Conservation (phyloP, 2,797 vertebrate genomes). For the Pyrrhura leucotis region DNA sequence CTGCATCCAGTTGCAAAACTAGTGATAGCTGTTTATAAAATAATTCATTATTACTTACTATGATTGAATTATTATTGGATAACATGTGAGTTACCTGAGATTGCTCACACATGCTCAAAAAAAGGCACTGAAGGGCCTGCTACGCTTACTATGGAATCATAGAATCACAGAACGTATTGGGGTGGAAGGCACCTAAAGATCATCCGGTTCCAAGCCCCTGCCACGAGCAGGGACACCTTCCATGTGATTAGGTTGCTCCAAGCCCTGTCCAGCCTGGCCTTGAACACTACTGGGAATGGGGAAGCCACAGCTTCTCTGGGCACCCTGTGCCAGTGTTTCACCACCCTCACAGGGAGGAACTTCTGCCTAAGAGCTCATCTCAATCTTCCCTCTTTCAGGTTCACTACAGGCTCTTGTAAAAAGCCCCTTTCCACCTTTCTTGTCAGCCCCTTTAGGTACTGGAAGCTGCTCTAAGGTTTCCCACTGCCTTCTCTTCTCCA, state of each 20-base stretch:
- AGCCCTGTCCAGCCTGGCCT: neutral
- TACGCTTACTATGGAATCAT: fast-evolving
- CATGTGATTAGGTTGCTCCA: neutral
- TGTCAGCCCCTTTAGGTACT: neutral
- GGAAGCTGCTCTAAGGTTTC: neutral
- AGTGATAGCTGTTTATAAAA: neutral
- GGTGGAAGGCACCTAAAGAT: neutral
- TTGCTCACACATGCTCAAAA: neutral
- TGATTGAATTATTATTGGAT: neutral
- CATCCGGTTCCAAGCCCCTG: neutral
- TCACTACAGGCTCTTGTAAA: neutral
- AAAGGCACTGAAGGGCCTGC: neutral
- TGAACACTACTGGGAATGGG: neutral
- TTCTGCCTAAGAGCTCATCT: neutral
- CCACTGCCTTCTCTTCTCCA: neutral
- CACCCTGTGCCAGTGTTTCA: neutral
- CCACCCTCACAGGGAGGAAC: neutral
- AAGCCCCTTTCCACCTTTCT: neutral
- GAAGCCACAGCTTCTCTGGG: neutral
- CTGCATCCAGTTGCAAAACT: neutral
- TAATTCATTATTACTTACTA: neutral
- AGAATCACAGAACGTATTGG: neutral
- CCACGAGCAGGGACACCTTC: neutral
- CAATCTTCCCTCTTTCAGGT: neutral
- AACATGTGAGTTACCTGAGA: fast-evolving